Evolutionary conservation across 1,140 invertebrate species (phyloP), one percentile per base, ranked within the genome.

Genomic region (Diuraphis noxia): DNA sequence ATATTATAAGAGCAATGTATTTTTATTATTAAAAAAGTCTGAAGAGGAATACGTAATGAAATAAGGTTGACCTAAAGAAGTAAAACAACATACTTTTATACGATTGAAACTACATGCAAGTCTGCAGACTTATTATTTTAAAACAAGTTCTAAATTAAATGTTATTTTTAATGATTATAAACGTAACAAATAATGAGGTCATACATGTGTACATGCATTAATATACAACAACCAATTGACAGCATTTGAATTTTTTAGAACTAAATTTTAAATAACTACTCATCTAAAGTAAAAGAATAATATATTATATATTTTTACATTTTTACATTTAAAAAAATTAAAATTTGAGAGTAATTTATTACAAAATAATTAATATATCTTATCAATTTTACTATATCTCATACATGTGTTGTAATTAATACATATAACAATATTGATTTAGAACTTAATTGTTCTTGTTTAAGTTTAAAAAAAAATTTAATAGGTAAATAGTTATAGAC

Each of bases 121-220:
- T n/a, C n/a, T n/a, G n/a, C 30, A 84, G 25, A 84, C 81, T 86
- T 86, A 49, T 86, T 36, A 86, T 86, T 84, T 36, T 49, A 49
- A 86, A 86, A 86, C 84, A 23, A 49, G 43, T 86, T 86, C 36
- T 8, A 49, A 86, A 86, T 86, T 86, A 86, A 86, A 49, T 21
- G n/a, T 34, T 23, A 86, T 86, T 49, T 86, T 49, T 86, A 86
- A 86, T 49, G 38, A 49, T 49, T n/a, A 10, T 46, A 86, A 82
- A 36, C 19, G 30, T 43, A 84, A n/a, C 41, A 36, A 25, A 49
- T 49, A 86, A 86, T 86, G 49, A 86, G 43, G n/a, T 49, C 43
- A 49, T 43, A 17, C 17, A 38, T 81, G 9, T 19, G 4, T 34
- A 46, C 43, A 46, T 34, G 17, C 6, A 56, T 30, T 30, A n/a